A percentile compares a stretch with the other conserved stretches of the same genome.
Evolutionary conservation across 1,140 invertebrate species (phyloP).

Genomic region (Adoxophyes honmai): DNA sequence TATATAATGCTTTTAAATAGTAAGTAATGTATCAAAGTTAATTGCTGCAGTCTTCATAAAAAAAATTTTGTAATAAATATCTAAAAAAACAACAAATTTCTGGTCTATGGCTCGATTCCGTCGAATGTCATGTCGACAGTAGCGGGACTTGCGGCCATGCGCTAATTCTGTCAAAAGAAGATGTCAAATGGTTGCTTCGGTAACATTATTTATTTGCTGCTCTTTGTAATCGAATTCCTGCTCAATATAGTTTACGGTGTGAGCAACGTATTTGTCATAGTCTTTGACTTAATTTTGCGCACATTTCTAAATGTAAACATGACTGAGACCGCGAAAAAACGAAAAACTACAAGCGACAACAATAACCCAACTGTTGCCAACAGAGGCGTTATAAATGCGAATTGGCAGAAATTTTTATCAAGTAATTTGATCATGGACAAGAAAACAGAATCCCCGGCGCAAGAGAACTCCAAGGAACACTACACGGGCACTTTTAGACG

Average conservation of each 20-base stretch:
- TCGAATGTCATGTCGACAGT: not conserved
- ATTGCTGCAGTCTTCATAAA: too few relatives aligned
- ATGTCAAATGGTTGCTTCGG: constrained; percentile 39
- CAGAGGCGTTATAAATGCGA: constrained; percentile 56
- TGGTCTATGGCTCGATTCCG: constrained; percentile 1
- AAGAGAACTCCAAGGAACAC: constrained; percentile 32
- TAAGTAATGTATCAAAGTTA: too few relatives aligned
- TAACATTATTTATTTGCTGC: constrained; percentile 33
- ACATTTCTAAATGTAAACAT: constrained; percentile 47
- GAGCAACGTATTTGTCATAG: constrained; percentile 21
- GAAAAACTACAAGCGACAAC: constrained; percentile 36
- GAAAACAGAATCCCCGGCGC: constrained; percentile 34
- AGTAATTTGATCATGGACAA: constrained; percentile 48
- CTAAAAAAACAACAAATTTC: too few relatives aligned
- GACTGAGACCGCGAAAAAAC: constrained; percentile 49
- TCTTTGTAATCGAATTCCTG: constrained; percentile 37
- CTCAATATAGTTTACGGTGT: constrained; percentile 28
- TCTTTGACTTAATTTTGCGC: constrained; percentile 31
- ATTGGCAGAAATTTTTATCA: constrained; percentile 66
- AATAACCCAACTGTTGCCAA: constrained; percentile 39
- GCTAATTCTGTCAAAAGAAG: constrained; percentile 20
- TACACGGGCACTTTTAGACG: constrained; percentile 54
- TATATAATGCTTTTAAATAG: too few relatives aligned
- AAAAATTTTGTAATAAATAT: too few relatives aligned
- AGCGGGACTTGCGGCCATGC: constrained; percentile 2